Base-by-base conservation (phyloP, 2,888 invertebrate species). In the Fragum fragum region DNA sequence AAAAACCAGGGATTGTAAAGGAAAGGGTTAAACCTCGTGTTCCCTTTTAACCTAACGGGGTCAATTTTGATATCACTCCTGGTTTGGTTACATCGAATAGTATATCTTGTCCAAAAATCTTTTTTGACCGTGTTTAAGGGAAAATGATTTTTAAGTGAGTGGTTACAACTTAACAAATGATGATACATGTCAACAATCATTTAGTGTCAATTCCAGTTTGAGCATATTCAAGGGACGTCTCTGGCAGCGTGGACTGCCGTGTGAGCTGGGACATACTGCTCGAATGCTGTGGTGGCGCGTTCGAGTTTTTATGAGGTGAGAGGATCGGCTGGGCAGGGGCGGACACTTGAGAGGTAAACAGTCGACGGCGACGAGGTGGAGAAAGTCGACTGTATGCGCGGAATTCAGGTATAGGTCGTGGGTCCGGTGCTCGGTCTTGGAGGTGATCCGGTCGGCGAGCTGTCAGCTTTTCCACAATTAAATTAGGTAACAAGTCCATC, bases 401-500 rank as follows among this genome's bases (percentile, higher is more conserved):
- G 32, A 83, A 79, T 14, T 86, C 86, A 14, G 76, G 59, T 26
- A 68, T 32, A 1, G 78, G 79, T 76, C 83, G 77, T 16, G 75
- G 29, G 39, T 86, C 86, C 3, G 29, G 21, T 21, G 66, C 39
- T 23, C 72, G 47, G 11, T 53, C 68, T 9, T 55, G 39, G 21
- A 66, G 47, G 3, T 73, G 75, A n/a, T 87, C 85, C 3, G 73
- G 71, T 53, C 85, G 72, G 11, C 86, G 66, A 3, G 83, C 73
- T 1, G 85, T 66, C 42, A 89, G 73, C 59, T 84, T 76, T 36
- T 87, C 87, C 1, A 90, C 88, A 16, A 91, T 90, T 69, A 91
- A 39, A 52, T 86, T 88, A 7, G 91, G 91, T n/a, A 91, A 78
- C 72, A 87, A 88, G 55, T 91, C 90, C 70, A 91, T 84, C 57